phyloP scores from a whole-genome alignment of 1,140 invertebrate species.

The Protaetia brevitarsis region DNA sequence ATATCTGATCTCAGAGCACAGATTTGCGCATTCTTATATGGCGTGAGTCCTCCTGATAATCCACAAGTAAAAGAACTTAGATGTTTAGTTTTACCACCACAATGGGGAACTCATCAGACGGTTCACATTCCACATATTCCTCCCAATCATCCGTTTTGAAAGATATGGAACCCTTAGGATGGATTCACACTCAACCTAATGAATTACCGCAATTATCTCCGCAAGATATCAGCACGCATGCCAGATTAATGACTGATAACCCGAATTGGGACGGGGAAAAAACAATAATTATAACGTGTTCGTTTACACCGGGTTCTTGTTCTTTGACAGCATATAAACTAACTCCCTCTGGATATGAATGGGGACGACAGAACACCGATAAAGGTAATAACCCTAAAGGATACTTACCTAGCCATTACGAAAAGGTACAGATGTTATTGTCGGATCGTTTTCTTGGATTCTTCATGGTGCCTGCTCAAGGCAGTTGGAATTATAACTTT shows the following conservation, averaged over 20 bases:
- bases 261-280: constrained; percentile 97
- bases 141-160: constrained; percentile 94
- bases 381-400: constrained; percentile 99
- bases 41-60: constrained; percentile 96
- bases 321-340: constrained; percentile 97
- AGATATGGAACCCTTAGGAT: constrained; percentile 93
- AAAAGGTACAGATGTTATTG: constrained; percentile 98
- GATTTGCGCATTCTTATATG: constrained; percentile 96
- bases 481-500: constrained; percentile 99
- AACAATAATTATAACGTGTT: constrained; percentile 98
- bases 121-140: constrained; percentile 90
- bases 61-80: constrained; percentile 98
- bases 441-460: constrained; percentile 98
- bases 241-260: constrained; percentile 96
- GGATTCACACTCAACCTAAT: constrained; percentile 99
- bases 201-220: constrained; percentile 97
- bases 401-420: constrained; percentile 97
- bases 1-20: constrained; percentile 97
- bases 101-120: constrained; percentile 99
- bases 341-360: constrained; percentile 97
- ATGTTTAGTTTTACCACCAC: constrained; percentile 96
- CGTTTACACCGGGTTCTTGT: constrained; percentile 97
- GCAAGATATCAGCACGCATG: constrained; percentile 96
- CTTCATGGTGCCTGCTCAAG: constrained; percentile 97
- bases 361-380: constrained; percentile 97